Conservation (phyloP, 2,113 vertebrate species). For the Sardina pilchardus region DNA sequence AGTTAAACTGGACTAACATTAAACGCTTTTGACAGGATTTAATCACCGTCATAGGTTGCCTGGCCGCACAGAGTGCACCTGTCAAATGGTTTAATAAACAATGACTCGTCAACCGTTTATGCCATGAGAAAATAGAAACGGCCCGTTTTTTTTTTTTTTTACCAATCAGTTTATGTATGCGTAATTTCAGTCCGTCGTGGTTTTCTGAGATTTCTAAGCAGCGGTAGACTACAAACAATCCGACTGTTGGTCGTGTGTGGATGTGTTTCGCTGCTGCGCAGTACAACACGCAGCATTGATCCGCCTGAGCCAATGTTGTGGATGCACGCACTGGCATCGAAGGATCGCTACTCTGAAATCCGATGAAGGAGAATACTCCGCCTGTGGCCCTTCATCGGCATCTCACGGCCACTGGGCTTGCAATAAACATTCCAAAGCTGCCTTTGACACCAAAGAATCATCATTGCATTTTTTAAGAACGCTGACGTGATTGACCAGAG, state of each 20-base stretch:
- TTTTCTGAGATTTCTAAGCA: slow-evolving; percentile 1
- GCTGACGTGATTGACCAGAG: slow-evolving; percentile 6
- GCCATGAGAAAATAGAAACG: neutral
- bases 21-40: neutral
- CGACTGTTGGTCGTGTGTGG: slow-evolving; percentile 16
- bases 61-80: neutral
- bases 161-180: neutral
- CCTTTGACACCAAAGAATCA: slow-evolving; percentile 12
- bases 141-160: neutral
- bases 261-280: slow-evolving; percentile 60
- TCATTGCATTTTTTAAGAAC: neutral
- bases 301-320: slow-evolving; percentile 50
- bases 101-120: neutral
- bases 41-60: neutral
- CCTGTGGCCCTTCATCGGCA: slow-evolving; percentile 65
- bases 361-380: slow-evolving; percentile 57
- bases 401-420: slow-evolving; percentile 45
- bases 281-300: slow-evolving; percentile 69
- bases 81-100: neutral
- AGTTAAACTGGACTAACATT: neutral
- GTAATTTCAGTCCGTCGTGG: neutral
- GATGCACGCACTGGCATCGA: slow-evolving; percentile 63
- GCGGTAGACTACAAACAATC: neutral
- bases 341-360: slow-evolving; percentile 64
- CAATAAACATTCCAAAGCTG: slow-evolving; percentile 16